A percentile compares a stretch with the other conserved stretches of the same genome.
Conservation (phyloP, 37 sponge, comb jelly and placozoan species). For the Cliona cf. orientalis region DNA sequence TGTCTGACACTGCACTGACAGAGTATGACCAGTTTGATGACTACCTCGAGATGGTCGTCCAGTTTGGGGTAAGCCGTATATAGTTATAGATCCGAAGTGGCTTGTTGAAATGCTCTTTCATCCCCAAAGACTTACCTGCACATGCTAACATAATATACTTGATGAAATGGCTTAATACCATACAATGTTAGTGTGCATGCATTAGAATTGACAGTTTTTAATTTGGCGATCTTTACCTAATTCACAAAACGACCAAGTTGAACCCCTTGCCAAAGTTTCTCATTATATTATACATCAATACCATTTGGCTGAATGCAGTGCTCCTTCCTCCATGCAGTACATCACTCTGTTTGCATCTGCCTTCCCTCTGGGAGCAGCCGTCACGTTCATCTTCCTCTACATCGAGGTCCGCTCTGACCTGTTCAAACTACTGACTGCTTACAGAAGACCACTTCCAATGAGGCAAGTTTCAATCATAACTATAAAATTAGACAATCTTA, state of each 20-base stretch:
- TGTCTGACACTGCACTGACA: conserved; percentile 31
- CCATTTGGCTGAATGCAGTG: no score
- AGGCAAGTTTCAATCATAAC: conserved; percentile 30
- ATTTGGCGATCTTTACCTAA: no score
- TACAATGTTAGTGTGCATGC: no score
- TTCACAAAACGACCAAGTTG: no score
- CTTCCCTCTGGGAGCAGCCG: conserved; percentile 74
- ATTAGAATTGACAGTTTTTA: no score
- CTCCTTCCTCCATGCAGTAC: conserved; percentile 49
- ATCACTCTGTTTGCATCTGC: conserved; percentile 92
- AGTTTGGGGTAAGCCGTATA: conserved; percentile 73
- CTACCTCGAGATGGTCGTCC: conserved; percentile 91
- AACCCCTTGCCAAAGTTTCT: no score
- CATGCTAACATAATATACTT: no score
- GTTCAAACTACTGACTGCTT: conserved; percentile 70
- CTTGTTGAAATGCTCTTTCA: no score
- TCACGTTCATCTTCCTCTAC: conserved; percentile 76
- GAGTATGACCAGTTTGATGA: conserved; percentile 90
- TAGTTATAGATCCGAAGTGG: background rate
- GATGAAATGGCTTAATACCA: no score
- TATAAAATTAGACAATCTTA: no score
- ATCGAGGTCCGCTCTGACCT: conserved; percentile 81
- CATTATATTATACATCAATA: no score
- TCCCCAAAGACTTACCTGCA: no score
- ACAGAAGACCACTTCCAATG: conserved; percentile 69